These are phyloP conservation scores for Trichechus manatus DNA, from an alignment of 2,113 vertebrate genomes.

Conservation along the genomic window DNA sequence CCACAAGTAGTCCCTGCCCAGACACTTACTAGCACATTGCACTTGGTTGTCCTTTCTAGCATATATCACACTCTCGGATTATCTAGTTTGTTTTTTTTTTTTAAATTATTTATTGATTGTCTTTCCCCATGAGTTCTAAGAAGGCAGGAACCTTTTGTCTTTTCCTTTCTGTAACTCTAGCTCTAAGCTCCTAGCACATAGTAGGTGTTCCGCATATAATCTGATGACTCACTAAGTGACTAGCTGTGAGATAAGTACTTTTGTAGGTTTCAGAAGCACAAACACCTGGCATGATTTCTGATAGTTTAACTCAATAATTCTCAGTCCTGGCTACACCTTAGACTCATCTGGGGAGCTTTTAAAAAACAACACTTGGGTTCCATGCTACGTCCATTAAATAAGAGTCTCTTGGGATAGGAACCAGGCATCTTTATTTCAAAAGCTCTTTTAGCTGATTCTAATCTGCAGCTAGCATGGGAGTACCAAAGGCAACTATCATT, in stretches of 20 bases:
- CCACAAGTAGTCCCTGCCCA: neutral
- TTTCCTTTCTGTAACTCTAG: neutral
- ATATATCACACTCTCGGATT: neutral
- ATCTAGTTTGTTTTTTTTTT: neutral
- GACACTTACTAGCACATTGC: neutral
- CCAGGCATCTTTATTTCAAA: conserved; percentile 12
- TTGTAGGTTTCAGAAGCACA: neutral
- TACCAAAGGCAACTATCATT: neutral
- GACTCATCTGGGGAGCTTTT: neutral
- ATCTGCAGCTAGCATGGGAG: neutral
- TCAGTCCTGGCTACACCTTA: neutral
- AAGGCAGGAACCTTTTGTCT: neutral
- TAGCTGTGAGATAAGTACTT: neutral
- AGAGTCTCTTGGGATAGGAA: conserved; percentile 4
- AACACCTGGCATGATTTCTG: neutral
- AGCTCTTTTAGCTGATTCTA: neutral
- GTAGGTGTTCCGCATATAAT: neutral
- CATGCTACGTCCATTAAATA: neutral
- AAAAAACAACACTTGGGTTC: neutral
- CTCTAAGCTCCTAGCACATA: neutral
- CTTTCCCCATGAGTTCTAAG: neutral
- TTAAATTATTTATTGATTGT: neutral
- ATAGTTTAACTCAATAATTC: neutral
- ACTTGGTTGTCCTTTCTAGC: neutral
- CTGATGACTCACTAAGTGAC: neutral